Evolutionary conservation across 92 coral and sea anemone species (phyloP).

Genomic region (Actinostola sp.): DNA sequence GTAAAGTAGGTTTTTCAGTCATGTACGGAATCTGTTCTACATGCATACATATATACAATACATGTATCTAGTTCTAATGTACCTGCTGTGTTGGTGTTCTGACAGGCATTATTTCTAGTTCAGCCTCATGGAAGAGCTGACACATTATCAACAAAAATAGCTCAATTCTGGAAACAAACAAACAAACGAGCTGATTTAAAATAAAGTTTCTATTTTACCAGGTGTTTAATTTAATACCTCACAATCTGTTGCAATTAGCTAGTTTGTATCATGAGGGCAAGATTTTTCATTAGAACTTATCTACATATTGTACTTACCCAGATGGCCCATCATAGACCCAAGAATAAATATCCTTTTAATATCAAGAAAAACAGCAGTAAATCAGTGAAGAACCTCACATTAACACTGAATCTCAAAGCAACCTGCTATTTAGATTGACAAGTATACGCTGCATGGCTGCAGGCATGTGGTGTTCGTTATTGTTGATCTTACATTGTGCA

Average conservation of each 20-base stretch:
- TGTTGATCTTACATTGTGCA: no score
- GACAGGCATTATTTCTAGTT: constrained; percentile 68
- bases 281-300: no score
- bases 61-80: neutral
- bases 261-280: no score
- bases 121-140: constrained; percentile 60
- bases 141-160: constrained; percentile 56
- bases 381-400: neutral
- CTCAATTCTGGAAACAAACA: constrained; percentile 23
- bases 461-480: no score
- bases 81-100: constrained; percentile 67
- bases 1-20: no score
- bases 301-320: constrained; percentile 35
- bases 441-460: no score
- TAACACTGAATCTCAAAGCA: neutral
- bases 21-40: no score
- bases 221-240: no score
- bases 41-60: no score
- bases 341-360: constrained; percentile 54
- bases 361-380: neutral
- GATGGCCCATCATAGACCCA: constrained; percentile 76
- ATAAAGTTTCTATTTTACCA: no score
- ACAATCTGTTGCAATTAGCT: no score
- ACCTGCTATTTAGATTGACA: neutral
- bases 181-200: neutral